Base-by-base conservation (phyloP, 2,113 vertebrate genomes). In the Hyperopisus bebe region DNA sequence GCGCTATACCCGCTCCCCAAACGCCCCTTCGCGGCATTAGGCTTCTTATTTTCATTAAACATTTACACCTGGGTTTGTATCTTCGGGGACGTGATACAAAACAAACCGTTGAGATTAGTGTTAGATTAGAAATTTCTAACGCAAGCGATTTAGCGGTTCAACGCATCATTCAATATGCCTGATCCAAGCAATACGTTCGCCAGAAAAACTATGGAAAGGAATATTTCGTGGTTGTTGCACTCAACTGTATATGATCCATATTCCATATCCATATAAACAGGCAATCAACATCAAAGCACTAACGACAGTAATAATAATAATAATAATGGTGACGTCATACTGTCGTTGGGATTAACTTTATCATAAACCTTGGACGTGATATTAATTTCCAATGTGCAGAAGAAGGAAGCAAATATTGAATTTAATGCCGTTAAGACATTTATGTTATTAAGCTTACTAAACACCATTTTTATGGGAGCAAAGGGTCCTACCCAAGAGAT, bases 51-150 rank as follows among this genome's bases (percentile, higher is more conserved):
- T 85, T 88, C 89, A 90, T 88, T 91, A 94, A 95, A 95, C 94
- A 94, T 92, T 91, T 95, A 95, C 94, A 94, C 95, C 94, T 95
- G 95, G 94, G 85, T 82, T 58, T n/a, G 62, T 90, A 82, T 90
- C 48, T 46, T 90, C 39, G 51, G 89, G 85, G 53, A 88, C 55
- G 89, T 53, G 70, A 48, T 44, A 58, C 86, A 77, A 82, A 82
- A n/a, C 35, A 90, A 80, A 62, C 86, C 89, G 13, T n/a, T 11
- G 47, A 35, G 70, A 74, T 88, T 88, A 88, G 47, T 50, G 50
- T 31, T 90, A 86, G 89, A 80, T 80, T 80, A 80, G 74, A 80
- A 80, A 80, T 80, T 80, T 90, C 62, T 90, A 86, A 88, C 74
- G 66, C 47, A 46, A 51, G 58, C 86, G 85, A 92, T 80, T 90